Base-by-base conservation (phyloP, 2,888 invertebrate species). In the Trissolcus brochymenae region DNA sequence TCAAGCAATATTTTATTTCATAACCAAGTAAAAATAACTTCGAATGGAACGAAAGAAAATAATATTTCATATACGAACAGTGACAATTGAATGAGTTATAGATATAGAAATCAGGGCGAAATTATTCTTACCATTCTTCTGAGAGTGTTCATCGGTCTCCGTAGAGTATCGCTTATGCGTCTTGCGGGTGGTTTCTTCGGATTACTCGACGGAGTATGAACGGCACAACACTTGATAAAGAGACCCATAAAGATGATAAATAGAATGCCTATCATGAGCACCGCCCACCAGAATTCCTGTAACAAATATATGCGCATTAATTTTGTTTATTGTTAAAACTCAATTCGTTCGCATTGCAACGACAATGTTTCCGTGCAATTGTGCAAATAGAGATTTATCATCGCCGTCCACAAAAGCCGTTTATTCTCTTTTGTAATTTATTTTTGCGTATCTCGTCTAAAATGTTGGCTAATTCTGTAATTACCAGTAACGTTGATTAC, bases 141-240 rank as follows among this genome's bases (percentile, higher is more conserved):
- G 72, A 97, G 90, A 53, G 97, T 97, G 89, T 96, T 95, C 93
- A 97, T 97, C 35, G 97, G 97, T 81, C 96, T 93, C 49, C 97
- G 92, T 25, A 97, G 90, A 4, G 98, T 97, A 87, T 98, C 98
- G 79, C 96, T 96, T 82, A 99, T 92, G 81, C 98, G 94, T 81
- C 98, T 93, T 9, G 98, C 98, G 0, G 98, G 97, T 66, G 97
- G 95, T 84, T 98, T 96, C 90, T 98, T 98, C 6, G 99, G 99
- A 92, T 99, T 99, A 79, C 97, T 98, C 71, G 98, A 98, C 25
- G 99, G 99, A 65, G 99, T 99, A 90, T 99, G 99, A 62, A 99
- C 99, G 35, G 99, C 99, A 90, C 99, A 99, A 90, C 99, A 98
- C 90, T 99, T 99, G 86, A 99, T 98, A 90, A 99, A 99, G 71